Base-by-base conservation (phyloP, 2,797 vertebrate genomes). In the Trachops cirrhosus region DNA sequence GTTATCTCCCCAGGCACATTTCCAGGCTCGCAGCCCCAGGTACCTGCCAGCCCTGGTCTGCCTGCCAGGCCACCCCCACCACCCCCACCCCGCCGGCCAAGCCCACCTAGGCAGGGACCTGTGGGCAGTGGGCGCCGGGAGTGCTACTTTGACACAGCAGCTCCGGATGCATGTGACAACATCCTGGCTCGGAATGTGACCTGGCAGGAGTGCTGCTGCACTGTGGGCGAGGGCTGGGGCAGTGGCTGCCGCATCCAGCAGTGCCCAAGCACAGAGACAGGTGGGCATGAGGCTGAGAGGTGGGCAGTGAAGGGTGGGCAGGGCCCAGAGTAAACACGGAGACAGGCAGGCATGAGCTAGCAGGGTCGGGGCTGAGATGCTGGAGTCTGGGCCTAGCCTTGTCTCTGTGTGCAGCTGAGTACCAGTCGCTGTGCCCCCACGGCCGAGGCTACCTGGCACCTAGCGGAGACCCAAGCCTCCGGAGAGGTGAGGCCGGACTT, bases 191-290 rank as follows among this genome's bases (percentile, higher is more conserved):
- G 97, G 78, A 99, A 99, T 26, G 98, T 97, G 97, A 99, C 98
- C 0, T 98, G 96, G 71, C 98, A 99, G 96, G 99, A 99, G 96
- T 99, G 99, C 98, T 99, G 99, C 98, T 99, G 99, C 95, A 99
- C 98, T 0, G 96, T 98, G 37, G 99, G 99, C 0, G 98, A 99
- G 91, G 99, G 98, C 70, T 99, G 99, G 99, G 99, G 99, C 9
- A 94, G 97, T 5, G 98, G 97, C 93, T 99, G 99, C 96, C 98
- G 97, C 16, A 98, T 98, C 94, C 98, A 98, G 89, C 79, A 97
- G 95, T 99, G 99, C 52, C 99, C 99, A 0, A 2, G 94, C 32
- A 34, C 70, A 0, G 97, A 98, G 96, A 98, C 99, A 97, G 98
- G 99, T 99, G 95, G 54, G 79, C 29, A 3, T 48, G 52, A 41